Base-by-base conservation (phyloP, 2,888 invertebrate species). In the Rotaria sp. region DNA sequence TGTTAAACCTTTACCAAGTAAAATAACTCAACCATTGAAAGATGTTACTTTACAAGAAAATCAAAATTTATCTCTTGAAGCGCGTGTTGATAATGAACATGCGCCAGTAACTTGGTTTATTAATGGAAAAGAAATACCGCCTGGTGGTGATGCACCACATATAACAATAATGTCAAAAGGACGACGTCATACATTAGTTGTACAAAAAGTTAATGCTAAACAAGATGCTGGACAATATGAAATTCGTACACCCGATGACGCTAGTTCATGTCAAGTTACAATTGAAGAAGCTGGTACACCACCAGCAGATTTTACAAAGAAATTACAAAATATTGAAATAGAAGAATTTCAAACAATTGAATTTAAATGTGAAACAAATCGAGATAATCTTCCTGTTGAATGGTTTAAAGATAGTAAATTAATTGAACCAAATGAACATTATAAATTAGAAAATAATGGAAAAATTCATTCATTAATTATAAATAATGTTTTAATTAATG, bases 11-110 rank as follows among this genome's bases (percentile, higher is more conserved):
- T n/a, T 15, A n/a, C 80, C 80, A 80, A 45, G 45, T 45, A 80
- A 80, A 80, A 80, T 80, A 45, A 80, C 80, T n/a, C 80, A 80
- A 80, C 80, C 80, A 80, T 80, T 80, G n/a, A 80, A 80, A 80
- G 80, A 80, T 80, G 26, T 80, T 26, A 80, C 80, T 15, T 45
- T 80, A 80, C 80, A 80, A 80, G 80, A 80, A 80, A 80, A 80
- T 80, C 80, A 80, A 80, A 80, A 80, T 45, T 45, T 80, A 80
- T 38, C 80, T 1, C 45, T 80, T n/a, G 80, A 80, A 80, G 80
- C 80, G 45, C 80, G 80, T 80, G 35, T 80, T n/a, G 80, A 80
- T 45, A 80, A 80, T n/a, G 80, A 80, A 45, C 80, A 80, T 45
- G 80, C 80, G 13, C 80, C 80, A 24, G n/a, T 80, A 1, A n/a